These are phyloP conservation scores for Macrostomum lignano DNA, from an alignment of 1,140 invertebrate genomes.

Conservation along the genomic window DNA sequence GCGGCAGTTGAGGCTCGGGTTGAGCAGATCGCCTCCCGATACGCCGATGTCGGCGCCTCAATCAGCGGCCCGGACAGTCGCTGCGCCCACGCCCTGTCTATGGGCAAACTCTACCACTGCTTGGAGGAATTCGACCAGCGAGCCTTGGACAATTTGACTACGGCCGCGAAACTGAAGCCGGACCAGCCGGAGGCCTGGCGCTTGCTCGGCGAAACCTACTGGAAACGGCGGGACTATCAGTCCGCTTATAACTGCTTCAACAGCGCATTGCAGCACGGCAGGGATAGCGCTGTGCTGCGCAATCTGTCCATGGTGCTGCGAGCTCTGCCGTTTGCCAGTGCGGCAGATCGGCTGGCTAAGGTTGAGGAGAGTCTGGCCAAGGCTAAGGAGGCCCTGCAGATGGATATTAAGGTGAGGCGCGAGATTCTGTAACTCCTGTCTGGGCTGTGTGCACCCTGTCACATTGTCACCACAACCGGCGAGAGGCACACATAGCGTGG, in stretches of 20 bases:
- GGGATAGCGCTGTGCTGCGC: background rate
- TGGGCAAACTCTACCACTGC: no score
- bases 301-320: constrained; percentile 1
- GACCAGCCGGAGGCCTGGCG: constrained; percentile 56
- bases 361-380: background rate
- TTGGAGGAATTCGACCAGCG: background rate
- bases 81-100: no score
- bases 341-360: background rate
- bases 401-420: constrained; percentile 4
- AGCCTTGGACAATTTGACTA: constrained; percentile 1
- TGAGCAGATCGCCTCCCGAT: no score
- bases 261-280: constrained; percentile 1
- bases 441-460: no score
- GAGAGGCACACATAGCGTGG: no score
- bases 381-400: background rate
- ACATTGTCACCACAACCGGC: no score
- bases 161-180: constrained; percentile 43
- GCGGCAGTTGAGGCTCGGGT: no score
- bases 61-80: no score
- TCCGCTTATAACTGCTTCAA: constrained; percentile 52
- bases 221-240: constrained; percentile 50
- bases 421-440: no score
- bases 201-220: constrained; percentile 57
- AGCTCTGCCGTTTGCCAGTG: background rate
- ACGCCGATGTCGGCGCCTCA: no score